Evolutionary conservation across 2,113 vertebrate species (phyloP), one percentile per base, ranked within the genome.

Genomic region (Heterotis niloticus): DNA sequence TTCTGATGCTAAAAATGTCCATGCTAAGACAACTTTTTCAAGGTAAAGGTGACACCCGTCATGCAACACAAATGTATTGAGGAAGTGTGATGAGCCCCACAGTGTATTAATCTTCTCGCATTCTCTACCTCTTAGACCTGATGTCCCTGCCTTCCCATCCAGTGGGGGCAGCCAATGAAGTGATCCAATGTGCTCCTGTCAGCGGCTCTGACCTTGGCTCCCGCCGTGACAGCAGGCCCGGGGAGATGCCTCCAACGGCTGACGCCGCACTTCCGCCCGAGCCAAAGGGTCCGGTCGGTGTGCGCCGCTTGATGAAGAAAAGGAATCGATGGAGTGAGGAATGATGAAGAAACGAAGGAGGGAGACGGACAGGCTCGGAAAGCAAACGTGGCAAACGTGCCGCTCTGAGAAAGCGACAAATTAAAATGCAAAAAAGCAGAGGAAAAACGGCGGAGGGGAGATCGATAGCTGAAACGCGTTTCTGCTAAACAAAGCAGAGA

Each of bases 281-380:
- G 90, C 87, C 87, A 91, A 90, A 86, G 85, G 83, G 84, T 89
- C 90, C 81, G 72, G 82, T 60, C 34, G 85, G 86, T 56, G 82
- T 78, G 79, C 70, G 86, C 79, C 84, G 83, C 86, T 94, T 92
- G 94, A 92, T 96, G 94, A 94, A 91, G 81, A 84, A 90, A 90
- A 89, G 85, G 84, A 92, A 97, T 97, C 94, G 34, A 97, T 95
- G 93, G 88, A 95, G 91, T 88, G 94, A 94, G 91, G 94, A 95
- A 96, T 93, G 92, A 95, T 93, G 93, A 95, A 95, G 93, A 93
- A 92, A 92, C 91, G 92, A 88, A 93, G 91, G 83, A 85, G 78
- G 75, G 83, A 88, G 90, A 93, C 84, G 84, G 91, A 92, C 92
- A 89, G 83, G 86, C 80, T 52, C 84, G 17, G 65, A 80, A 9